These are phyloP conservation scores for Adelges cooleyi DNA, from an alignment of 1,140 invertebrate genomes.

Conservation along the genomic window DNA sequence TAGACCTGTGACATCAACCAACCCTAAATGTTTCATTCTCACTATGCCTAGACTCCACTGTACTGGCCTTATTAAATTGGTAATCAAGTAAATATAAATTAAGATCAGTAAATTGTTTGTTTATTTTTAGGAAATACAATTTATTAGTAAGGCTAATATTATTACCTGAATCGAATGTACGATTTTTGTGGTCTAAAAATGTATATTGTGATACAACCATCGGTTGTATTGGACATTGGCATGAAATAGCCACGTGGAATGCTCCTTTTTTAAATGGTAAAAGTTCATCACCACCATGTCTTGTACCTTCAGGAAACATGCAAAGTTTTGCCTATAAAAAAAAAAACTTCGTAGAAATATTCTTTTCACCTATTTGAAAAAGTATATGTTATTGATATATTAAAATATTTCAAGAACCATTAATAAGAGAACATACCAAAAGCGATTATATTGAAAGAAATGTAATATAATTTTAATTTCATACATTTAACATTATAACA, in stretches of 20 bases:
- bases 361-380: no score
- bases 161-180: conserved; percentile 59
- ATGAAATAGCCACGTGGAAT: conserved; percentile 78
- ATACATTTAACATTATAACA: no score
- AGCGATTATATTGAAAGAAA: not conserved
- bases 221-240: conserved; percentile 73
- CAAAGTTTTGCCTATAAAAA: conserved; percentile 51
- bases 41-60: no score
- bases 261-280: conserved; percentile 85
- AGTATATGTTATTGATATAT: not conserved
- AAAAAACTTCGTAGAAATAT: no score
- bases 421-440: not conserved
- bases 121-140: no score
- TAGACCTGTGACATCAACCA: no score
- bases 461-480: not conserved
- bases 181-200: conserved; percentile 61
- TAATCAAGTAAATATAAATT: no score
- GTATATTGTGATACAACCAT: conserved; percentile 80
- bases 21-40: no score
- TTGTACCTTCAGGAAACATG: conserved; percentile 68
- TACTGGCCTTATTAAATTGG: no score
- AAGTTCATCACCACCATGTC: conserved; percentile 52
- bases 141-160: no score
- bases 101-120: no score
- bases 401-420: not conserved